Base-by-base conservation (phyloP, 2,797 vertebrate genomes). In the Hippocampus kuda region DNA sequence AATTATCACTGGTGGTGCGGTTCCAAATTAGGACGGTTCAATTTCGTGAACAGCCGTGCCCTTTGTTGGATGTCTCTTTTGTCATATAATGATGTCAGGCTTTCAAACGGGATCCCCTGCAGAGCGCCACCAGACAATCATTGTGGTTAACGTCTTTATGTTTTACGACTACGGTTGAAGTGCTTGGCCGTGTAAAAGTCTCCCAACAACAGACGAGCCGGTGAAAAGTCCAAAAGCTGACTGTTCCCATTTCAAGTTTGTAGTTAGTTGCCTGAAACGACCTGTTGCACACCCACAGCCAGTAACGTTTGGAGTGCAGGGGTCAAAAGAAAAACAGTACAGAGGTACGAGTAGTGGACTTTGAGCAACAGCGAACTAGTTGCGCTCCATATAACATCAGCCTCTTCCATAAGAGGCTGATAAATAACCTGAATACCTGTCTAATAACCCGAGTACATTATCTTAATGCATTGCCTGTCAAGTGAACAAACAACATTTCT, bases 331-430 rank as follows among this genome's bases (percentile, higher is more conserved):
- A 79, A 81, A 15, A 5, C 53, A 65, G 77, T 62, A 79, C 72
- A 80, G 72, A 79, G 77, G 76, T 77, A 59, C 69, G 57, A 38
- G 64, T 41, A 68, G 65, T 61, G 69, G 76, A 87, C 79, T 83
- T 85, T 84, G 77, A 83, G 46, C 73, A 34, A 2, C 1, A 0
- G 26, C 77, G 5, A 46, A 65, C 20, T 44, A 46, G 42, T 65
- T 48, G 27, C 26, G 62, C 64, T 59, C 54, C 67, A 70, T 53
- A 76, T 24, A 76, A 54, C 68, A 56, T 75, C 49, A 62, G 66
- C 27, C 62, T 63, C 5, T 89, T 86, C 69, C 65, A 60, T 83
- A 84, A 87, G 34, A 34, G 34, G 20, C 7, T n/a, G 68, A 60
- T 61, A 59, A 74, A 75, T 65, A 66, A 78, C 49, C 8, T 34